Evolutionary conservation across 2,797 vertebrate species (phyloP).

Genomic region (Menidia menidia): DNA sequence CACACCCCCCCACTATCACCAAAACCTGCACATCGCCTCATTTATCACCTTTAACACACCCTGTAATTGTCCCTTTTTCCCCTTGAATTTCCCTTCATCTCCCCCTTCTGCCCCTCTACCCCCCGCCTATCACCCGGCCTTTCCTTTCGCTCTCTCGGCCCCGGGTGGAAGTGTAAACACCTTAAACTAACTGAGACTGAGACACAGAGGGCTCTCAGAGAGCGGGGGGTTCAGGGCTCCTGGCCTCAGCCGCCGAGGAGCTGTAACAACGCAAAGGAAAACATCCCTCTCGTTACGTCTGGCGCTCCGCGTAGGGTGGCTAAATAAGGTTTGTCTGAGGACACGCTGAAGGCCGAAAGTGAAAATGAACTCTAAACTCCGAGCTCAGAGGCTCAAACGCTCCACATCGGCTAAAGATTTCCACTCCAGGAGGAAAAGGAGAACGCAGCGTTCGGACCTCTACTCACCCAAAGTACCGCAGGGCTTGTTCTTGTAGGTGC

Average conservation of each 20-base stretch:
- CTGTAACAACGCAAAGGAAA: constrained; percentile 61
- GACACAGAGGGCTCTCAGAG: constrained; percentile 35
- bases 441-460: neutral
- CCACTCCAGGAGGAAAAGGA: constrained; percentile 15
- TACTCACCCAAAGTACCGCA: constrained; percentile 97
- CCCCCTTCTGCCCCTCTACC: constrained; percentile 11
- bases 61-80: constrained; percentile 69
- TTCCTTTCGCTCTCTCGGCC: constrained; percentile 24
- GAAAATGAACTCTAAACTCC: constrained; percentile 40
- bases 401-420: constrained; percentile 9
- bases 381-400: constrained; percentile 12
- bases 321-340: constrained; percentile 65
- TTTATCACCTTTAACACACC: constrained; percentile 58
- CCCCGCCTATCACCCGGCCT: constrained; percentile 24
- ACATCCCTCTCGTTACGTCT: constrained; percentile 65
- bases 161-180: constrained; percentile 69
- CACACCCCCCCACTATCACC: constrained; percentile 15
- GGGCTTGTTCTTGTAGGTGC: constrained; percentile 99
- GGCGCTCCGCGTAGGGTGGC: constrained; percentile 39
- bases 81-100: constrained; percentile 65
- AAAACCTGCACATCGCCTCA: constrained; percentile 40
- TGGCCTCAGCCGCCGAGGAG: constrained; percentile 33
- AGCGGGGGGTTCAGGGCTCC: constrained; percentile 26
- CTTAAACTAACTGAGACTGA: constrained; percentile 54
- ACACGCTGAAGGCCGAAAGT: constrained; percentile 30